Evolutionary conservation across 2,888 invertebrate species (phyloP).

Genomic region (Toxonevra muliebris): DNA sequence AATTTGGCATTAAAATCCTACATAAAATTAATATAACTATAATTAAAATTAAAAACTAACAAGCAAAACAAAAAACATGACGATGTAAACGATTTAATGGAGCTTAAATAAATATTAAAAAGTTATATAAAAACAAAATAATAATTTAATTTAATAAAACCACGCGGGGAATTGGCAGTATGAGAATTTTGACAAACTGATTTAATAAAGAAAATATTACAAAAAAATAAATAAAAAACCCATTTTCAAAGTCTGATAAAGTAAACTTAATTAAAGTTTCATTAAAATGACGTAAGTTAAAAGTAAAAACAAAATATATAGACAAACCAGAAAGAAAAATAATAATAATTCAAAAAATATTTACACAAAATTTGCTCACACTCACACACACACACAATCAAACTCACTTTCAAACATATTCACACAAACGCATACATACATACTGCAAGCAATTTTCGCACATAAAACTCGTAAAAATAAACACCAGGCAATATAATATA

Average conservation of each 20-base stretch:
- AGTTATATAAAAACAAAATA: conserved; percentile 49
- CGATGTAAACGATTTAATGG: conserved; percentile 30
- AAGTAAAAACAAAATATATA: neutral
- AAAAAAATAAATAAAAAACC: conserved; percentile 14
- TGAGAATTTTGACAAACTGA: conserved; percentile 2
- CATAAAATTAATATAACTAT: conserved; percentile 30
- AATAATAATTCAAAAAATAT: conserved; percentile 6
- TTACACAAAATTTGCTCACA: conserved; percentile 13
- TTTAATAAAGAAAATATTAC: conserved; percentile 21
- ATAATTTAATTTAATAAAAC: conserved; percentile 26
- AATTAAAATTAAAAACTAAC: conserved; percentile 23
- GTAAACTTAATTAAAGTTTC: conserved; percentile 11
- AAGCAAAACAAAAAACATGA: conserved; percentile 25
- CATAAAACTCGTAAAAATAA: too few relatives aligned
- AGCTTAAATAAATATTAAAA: conserved; percentile 33
- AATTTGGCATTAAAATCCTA: conserved; percentile 50
- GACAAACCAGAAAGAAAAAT: conserved; percentile 4
- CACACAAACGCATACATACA: neutral
- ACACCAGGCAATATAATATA: too few relatives aligned
- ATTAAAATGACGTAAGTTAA: conserved; percentile 5
- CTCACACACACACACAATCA: conserved; percentile 34
- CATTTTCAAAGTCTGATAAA: conserved; percentile 22
- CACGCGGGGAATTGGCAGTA: conserved; percentile 9
- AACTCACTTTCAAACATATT: conserved; percentile 8
- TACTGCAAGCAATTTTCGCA: too few relatives aligned